Base-by-base conservation (phyloP, 2,797 vertebrate genomes). In the Hirundo rustica region DNA sequence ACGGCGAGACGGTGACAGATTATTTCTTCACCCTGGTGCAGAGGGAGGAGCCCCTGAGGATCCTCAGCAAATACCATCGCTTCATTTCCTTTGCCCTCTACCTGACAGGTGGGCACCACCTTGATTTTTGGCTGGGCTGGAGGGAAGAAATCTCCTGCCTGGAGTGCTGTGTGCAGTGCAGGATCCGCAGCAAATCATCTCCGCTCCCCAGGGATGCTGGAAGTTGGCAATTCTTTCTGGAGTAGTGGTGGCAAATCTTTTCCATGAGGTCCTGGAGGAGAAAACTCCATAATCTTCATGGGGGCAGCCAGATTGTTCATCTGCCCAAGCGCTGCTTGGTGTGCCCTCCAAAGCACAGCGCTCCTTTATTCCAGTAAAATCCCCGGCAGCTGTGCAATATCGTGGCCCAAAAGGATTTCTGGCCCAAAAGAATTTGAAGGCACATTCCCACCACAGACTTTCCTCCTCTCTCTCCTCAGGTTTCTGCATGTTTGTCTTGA, bases 401-500 rank as follows among this genome's bases (percentile, higher is more conserved):
- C 7, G 4, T 2, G n/a, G 32, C 6, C 19, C 62, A 57, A 5
- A 66, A n/a, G 20, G 6, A 7, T 60, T 71, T 84, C 18, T 71
- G 68, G 9, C 10, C 85, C 22, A 38, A 38, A 38, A 38, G 38
- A 38, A 38, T 38, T 9, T 70, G 88, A 16, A 48, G 47, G 42
- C 38, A 2, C 45, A 6, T 67, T 64, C 32, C 34, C 48, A 36
- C 17, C 45, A 1, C 15, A 68, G 55, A 13, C 57, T 44, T 47
- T 55, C 5, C 38, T 67, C 57, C 58, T 75, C 51, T 62, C 44
- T 65, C 91, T 50, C 96, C 97, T 38, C 95, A 99, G 99, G 99
- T 61, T 99, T 99, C 98, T 99, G 99, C 97, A 99, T 99, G 99
- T 99, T 99, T 93, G 99, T 99, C 54, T 96, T 99, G 97, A 99